Base-by-base conservation (phyloP, 1,140 invertebrate genomes). In the Zophobas atratus region DNA sequence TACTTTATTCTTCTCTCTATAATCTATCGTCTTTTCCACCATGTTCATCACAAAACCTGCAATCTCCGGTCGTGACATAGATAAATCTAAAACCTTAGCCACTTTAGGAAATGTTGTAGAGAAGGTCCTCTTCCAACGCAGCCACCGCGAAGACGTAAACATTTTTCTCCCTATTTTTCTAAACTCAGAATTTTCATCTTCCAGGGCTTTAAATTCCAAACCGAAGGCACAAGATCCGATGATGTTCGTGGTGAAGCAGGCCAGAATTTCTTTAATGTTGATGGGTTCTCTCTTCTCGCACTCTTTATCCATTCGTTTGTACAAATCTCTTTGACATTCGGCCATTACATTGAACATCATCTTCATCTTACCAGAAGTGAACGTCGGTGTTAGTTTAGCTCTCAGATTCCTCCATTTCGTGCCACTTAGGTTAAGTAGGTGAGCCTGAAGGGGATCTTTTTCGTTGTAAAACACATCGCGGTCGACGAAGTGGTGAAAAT, bases 401-500 rank as follows among this genome's bases (percentile, higher is more conserved):
- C 89, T 78, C 1, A 89, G 79, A 73, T 82, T 80, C 77, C 86
- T 88, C 89, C 89, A 90, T 51, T 84, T 77, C 43, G 83, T 71
- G n/a, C 87, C 88, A 5, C 80, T 79, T 8, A 87, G 49, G 1
- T 78, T 79, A 49, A 90, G 86, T 41, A 91, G 79, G 51, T 88
- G 86, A 1, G 85, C 84, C 35, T 74, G 80, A 1, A 77, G 8
- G 2, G 89, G 86, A 77, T 91, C 89, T 0, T 82, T 81, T 71
- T 88, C 82, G 41, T 85, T 86, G 55, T 87, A 86, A 5, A 83
- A 78, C 6, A 85, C 83, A 0, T 86, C 86, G 55, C 88, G 83
- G 81, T 89, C 87, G 38, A 84, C 83, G 78, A 90, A 91, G 80
- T 83, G 82, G 0, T 79, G 48, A 43, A 89, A 89, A 79, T 90